These are phyloP conservation scores for Desmodus rotundus DNA, from an alignment of 2,113 vertebrate species.

Conservation along the genomic window DNA sequence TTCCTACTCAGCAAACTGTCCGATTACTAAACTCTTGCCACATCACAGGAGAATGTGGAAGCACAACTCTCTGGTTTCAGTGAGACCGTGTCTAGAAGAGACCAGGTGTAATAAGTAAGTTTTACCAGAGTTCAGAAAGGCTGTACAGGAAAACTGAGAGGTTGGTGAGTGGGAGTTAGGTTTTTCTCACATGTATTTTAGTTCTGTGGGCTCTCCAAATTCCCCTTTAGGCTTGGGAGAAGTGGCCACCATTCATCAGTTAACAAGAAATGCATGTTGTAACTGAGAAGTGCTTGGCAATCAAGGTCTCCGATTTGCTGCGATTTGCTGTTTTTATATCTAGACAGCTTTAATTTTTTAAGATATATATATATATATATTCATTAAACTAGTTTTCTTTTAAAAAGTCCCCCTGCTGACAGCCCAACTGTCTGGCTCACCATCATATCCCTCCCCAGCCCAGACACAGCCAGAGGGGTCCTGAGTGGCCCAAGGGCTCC, in stretches of 20 bases:
- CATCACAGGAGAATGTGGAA: background rate
- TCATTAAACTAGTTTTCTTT: slow-evolving; percentile 75
- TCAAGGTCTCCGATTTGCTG: background rate
- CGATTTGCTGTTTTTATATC: background rate
- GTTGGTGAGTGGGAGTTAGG: background rate
- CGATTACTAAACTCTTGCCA: background rate
- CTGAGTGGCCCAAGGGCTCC: slow-evolving; percentile 53
- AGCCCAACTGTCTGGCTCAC: slow-evolving; percentile 45
- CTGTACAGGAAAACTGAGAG: background rate
- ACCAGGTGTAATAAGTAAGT: background rate
- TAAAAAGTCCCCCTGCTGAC: slow-evolving; percentile 63
- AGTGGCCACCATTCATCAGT: background rate
- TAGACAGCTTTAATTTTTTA: background rate
- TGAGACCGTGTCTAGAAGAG: background rate
- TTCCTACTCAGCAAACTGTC: background rate
- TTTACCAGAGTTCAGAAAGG: background rate
- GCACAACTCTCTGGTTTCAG: background rate
- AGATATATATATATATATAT: slow-evolving; percentile 72
- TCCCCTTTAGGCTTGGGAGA: background rate
- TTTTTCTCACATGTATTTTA: background rate
- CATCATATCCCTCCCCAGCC: background rate
- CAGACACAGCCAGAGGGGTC: slow-evolving; percentile 35
- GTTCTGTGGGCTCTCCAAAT: background rate
- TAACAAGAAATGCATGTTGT: background rate
- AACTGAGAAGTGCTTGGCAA: background rate